Evolutionary conservation across 30 jellyfish, hydroid and myxozoan genomes (phyloP), one percentile per base, ranked within the genome.

Genomic region (Chironex yamaguchii): DNA sequence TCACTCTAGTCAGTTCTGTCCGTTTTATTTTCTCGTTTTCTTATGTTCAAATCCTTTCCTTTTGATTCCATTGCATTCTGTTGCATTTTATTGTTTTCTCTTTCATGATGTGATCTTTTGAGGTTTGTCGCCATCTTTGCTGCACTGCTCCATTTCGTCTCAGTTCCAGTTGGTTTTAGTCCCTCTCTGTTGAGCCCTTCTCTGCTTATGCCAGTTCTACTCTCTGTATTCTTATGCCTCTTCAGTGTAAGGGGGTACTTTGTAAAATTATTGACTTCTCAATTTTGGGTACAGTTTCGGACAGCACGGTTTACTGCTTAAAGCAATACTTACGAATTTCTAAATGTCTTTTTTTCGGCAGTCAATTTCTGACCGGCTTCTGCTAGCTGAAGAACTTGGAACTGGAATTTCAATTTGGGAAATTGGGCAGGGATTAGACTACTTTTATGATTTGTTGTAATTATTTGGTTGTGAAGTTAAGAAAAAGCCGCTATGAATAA

Each of bases 351-450:
- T 1, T 73, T 31, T 0, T 48, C 63, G 71, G 3, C 58, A 94
- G 99, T 94, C 99, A 2, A 89, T 94, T 48, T 69, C 70, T 1
- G 94, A 86, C n/a, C 93, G 99, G 49, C 49, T 94, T 0, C 42
- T 67, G 27, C 65, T 94, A 29, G 99, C 99, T 31, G 84, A 81
- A 29, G 96, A 89, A 84, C 96, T 95, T 29, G 99, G 99, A 26
- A 87, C 98, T 12, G 99, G 99, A 28, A 49, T 95, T 36, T 76
- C 99, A n/a, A 95, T 95, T 25, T 95, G 99, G 99, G 99, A 95
- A 69, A 85, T 95, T 27, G 99, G 99, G 29, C 99, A 95, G 53
- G 99, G 99, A 51, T 93, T 95, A 23, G 99, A 95, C 76, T 95
- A 90, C 66, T 95, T 95, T 71, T 95, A 95, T 71, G 99, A 95